These are phyloP conservation scores for Musca domestica DNA, from an alignment of 1,140 invertebrate species.

Conservation along the genomic window DNA sequence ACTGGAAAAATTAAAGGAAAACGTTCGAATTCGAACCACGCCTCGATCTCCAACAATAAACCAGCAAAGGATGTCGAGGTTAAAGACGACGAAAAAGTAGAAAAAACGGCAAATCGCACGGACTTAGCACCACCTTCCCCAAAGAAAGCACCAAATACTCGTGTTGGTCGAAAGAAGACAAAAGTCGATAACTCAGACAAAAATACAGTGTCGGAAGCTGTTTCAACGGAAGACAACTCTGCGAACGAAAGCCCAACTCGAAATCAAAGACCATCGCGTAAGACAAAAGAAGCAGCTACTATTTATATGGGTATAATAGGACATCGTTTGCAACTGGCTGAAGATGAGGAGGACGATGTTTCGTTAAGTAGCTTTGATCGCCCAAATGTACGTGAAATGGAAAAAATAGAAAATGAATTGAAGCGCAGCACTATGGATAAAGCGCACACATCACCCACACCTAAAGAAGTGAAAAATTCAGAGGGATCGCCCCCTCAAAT, in stretches of 20 bases:
- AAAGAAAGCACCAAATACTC: constrained; percentile 30
- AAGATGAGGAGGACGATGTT: constrained; percentile 62
- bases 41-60: neutral
- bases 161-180: constrained; percentile 21
- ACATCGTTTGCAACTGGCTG: constrained; percentile 62
- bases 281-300: constrained; percentile 73
- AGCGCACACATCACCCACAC: constrained; percentile 26
- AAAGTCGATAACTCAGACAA: constrained; percentile 17
- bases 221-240: neutral
- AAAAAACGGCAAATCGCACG: neutral
- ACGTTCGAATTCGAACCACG: neutral
- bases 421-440: constrained; percentile 56
- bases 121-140: constrained; percentile 29
- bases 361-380: constrained; percentile 68
- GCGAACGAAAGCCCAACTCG: constrained; percentile 32
- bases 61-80: constrained; percentile 26
- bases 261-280: constrained; percentile 61
- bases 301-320: constrained; percentile 74
- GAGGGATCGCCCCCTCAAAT: constrained; percentile 24
- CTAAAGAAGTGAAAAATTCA: constrained; percentile 17
- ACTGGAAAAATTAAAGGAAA: constrained; percentile 9
- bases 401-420: constrained; percentile 63
- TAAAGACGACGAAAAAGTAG: constrained; percentile 29
- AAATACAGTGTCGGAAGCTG: neutral
- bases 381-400: constrained; percentile 62